A percentile compares a stretch with the other conserved stretches of the same genome.
These are phyloP conservation scores for Uria aalge DNA, from an alignment of 2,113 vertebrate genomes.

Conservation along the genomic window DNA sequence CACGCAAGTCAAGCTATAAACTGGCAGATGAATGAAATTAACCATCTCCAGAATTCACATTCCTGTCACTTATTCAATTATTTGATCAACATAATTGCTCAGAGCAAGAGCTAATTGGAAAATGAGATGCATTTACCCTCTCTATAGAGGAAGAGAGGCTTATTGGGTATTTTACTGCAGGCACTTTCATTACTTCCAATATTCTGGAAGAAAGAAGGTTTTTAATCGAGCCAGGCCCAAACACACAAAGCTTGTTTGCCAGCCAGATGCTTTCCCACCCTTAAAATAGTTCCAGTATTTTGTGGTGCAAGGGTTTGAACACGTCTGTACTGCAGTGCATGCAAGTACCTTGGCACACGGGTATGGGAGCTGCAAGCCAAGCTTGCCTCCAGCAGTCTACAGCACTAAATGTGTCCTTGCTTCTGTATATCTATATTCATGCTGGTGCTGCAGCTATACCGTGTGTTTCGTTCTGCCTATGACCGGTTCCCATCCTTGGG, in stretches of 20 bases:
- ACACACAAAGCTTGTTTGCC: neutral
- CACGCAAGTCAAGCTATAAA: constrained; percentile 26
- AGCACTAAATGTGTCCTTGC: neutral
- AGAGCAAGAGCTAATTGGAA: constrained; percentile 67
- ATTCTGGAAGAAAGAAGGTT: neutral
- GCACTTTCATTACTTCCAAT: constrained; percentile 36
- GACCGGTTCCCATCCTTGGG: neutral
- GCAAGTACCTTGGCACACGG: neutral
- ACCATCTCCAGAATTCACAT: constrained; percentile 55
- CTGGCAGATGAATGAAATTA: constrained; percentile 62
- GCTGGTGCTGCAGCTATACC: neutral
- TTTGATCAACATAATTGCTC: constrained; percentile 68
- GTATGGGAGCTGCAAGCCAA: neutral
- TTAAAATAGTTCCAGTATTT: constrained; percentile 1
- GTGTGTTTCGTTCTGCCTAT: neutral
- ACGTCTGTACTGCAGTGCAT: neutral
- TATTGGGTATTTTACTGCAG: constrained; percentile 43
- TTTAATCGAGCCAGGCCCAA: neutral
- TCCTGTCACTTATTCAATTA: constrained; percentile 66
- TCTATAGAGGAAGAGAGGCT: constrained; percentile 5
- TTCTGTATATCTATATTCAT: neutral
- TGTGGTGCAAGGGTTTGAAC: neutral
- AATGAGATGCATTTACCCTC: constrained; percentile 39
- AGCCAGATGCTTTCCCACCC: neutral
- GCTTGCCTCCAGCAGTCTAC: neutral